These are phyloP conservation scores for Amazona vittata DNA, from an alignment of 2,113 vertebrate genomes.

Conservation along the genomic window DNA sequence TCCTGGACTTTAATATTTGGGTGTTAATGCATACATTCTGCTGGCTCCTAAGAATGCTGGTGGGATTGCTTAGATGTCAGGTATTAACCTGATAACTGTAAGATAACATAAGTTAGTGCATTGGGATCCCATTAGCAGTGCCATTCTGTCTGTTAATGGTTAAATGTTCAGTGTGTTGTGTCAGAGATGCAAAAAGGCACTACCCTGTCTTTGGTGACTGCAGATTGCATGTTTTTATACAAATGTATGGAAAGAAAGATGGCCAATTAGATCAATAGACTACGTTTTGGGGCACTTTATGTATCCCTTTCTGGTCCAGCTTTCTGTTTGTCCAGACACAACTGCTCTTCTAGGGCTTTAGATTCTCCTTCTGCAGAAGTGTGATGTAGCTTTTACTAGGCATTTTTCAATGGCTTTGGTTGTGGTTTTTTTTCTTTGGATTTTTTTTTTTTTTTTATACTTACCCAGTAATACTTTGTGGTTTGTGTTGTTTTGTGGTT, in stretches of 20 bases:
- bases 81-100: not conserved
- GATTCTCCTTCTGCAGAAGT: not conserved
- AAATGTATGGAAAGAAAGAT: not conserved
- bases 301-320: not conserved
- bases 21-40: not conserved
- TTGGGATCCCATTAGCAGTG: not conserved
- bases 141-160: not conserved
- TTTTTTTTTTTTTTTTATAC: too few species aligned
- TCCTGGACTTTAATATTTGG: not conserved
- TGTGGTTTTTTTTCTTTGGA: not conserved
- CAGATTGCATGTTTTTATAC: not conserved
- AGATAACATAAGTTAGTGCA: not conserved
- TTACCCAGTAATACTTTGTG: not conserved
- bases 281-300: not conserved
- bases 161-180: not conserved
- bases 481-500: not conserved
- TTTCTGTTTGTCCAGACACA: not conserved
- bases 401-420: not conserved
- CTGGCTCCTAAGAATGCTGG: not conserved
- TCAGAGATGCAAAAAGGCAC: not conserved
- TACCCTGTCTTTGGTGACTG: not conserved
- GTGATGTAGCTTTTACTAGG: not conserved
- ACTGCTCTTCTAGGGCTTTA: not conserved
- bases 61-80: not conserved
- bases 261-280: not conserved